Evolutionary conservation across 2,797 vertebrate species (phyloP), one percentile per base, ranked within the genome.

Genomic region (Tinamus major): DNA sequence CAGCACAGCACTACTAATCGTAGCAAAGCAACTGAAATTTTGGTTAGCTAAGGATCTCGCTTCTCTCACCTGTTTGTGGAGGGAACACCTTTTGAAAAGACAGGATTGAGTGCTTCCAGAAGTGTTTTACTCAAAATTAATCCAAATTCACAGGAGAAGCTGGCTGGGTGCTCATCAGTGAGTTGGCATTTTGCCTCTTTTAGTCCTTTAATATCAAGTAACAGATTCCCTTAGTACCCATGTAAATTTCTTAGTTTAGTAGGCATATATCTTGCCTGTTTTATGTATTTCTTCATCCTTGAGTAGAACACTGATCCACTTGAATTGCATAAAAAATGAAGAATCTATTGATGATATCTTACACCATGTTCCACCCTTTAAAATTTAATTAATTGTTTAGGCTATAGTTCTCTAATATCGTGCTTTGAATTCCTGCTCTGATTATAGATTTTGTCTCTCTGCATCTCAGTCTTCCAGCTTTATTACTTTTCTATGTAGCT

Each of bases 331-430:
- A 77, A 70, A 81, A 84, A 70, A 62, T 53, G 8, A 48, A 65
- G 41, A 39, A 70, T 91, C 58, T 49, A 49, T 39, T 0, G 1
- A 23, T 79, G 63, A 51, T 90, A 90, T 68, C 85, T 94, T 88
- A 27, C 49, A 94, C 93, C 29, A 16, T 8, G 13, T 81, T 88
- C 42, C 63, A 41, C 29, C 9, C 35, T 87, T 92, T 87, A 77
- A 93, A 95, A 94, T 76, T 5, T 68, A 87, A 95, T 90, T 84
- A 90, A 70, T 90, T 95, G 24, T 93, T 95, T 89, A 85, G 62
- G 51, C 59, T 61, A 6, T 44, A 78, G 13, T 81, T 31, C 39
- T 90, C 27, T 81, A 79, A 85, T 85, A 85, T 6, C 87, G 20
- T 46, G 26, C 26, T 86, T 89, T 87, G 67, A n/a, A 1, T 89